A percentile compares a stretch with the other conserved stretches of the same genome.
Evolutionary conservation across 2,113 vertebrate genomes (phyloP).

Genomic region (Alethe diademata): DNA sequence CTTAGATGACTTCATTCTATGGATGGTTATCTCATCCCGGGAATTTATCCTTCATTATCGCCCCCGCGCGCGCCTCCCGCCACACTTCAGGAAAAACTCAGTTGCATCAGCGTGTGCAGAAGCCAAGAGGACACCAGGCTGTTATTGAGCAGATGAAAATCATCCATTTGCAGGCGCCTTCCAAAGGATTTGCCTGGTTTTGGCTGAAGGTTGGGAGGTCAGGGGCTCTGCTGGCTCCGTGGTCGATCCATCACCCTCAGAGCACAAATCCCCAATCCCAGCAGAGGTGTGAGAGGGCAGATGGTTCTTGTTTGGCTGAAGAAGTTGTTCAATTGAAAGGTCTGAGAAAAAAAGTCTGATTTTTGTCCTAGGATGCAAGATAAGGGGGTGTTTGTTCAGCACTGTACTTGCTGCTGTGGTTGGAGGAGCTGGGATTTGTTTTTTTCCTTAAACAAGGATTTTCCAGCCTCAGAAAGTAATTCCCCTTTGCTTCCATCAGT

Average conservation of each 20-base stretch:
- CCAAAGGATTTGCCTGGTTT: background rate
- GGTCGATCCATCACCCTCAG: background rate
- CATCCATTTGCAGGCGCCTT: background rate
- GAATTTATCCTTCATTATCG: background rate
- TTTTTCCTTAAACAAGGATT: background rate
- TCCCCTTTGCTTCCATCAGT: background rate
- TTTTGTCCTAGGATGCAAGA: background rate
- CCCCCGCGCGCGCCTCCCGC: background rate
- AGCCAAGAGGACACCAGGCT: background rate
- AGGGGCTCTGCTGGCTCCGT: background rate
- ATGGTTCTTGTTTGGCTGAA: background rate
- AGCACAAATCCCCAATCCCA: fast-evolving
- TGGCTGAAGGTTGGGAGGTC: background rate
- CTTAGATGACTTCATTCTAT: slow-evolving; percentile 28
- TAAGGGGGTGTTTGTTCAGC: background rate
- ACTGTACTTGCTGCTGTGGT: background rate
- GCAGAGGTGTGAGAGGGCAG: background rate
- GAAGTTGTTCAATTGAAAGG: background rate
- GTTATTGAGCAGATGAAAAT: background rate
- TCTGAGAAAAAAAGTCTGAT: background rate
- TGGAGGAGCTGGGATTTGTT: background rate
- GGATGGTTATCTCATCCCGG: slow-evolving; percentile 23
- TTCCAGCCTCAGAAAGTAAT: background rate
- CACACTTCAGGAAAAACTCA: background rate
- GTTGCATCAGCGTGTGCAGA: background rate